A percentile compares a stretch with the other conserved stretches of the same genome.
These are phyloP conservation scores for Apodemus agrarius DNA, from an alignment of 2,797 vertebrate species.

Conservation along the genomic window DNA sequence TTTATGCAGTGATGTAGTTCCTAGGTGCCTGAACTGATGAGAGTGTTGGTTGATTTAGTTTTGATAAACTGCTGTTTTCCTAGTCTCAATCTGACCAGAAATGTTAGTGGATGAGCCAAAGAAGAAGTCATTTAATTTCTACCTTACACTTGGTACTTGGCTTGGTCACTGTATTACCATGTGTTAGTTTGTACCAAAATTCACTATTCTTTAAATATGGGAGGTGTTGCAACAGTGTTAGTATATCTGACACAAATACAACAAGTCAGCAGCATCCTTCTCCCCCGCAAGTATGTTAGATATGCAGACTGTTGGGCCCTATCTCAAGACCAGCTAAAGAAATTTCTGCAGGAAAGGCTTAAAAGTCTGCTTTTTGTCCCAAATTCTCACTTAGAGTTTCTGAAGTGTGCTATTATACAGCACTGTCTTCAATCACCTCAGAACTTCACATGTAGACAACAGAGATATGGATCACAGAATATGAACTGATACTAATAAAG, in stretches of 20 bases:
- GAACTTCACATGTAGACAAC: constrained; percentile 26
- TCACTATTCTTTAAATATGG: not conserved
- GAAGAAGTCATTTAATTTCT: not conserved
- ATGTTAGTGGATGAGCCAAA: not conserved
- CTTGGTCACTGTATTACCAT: not conserved
- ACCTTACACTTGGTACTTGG: not conserved
- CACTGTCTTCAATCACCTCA: not conserved
- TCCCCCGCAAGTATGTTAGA: not conserved
- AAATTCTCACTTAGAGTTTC: not conserved
- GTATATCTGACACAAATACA: not conserved
- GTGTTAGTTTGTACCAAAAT: not conserved
- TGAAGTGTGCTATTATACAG: not conserved
- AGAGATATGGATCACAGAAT: not conserved
- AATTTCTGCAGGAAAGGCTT: not conserved
- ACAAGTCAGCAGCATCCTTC: not conserved
- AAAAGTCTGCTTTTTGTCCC: not conserved
- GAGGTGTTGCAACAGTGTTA: not conserved
- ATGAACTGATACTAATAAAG: not conserved
- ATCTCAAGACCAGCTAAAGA: not conserved
- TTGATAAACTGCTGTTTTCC: not conserved
- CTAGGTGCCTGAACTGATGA: not conserved
- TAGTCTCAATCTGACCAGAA: not conserved
- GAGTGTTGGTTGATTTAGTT: not conserved
- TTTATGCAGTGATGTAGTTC: not conserved
- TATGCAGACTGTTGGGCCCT: not conserved